Conservation (phyloP, 2,113 vertebrate species). For the Mixornis gularis region DNA sequence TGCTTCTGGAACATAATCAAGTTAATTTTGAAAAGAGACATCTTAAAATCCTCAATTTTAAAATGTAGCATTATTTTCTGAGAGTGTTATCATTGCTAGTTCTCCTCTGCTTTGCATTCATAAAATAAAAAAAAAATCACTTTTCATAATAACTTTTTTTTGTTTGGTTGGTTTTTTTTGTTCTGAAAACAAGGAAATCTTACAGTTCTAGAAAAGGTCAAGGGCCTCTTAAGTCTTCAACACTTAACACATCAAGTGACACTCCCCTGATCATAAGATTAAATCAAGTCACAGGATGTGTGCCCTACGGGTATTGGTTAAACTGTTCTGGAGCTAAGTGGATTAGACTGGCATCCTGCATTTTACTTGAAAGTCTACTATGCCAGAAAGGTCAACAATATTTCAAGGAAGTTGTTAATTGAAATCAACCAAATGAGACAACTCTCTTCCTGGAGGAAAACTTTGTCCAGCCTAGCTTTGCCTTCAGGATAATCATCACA, state of each 20-base stretch:
- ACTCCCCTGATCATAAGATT: conserved; percentile 60
- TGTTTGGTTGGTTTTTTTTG: not conserved
- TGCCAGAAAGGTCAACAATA: conserved; percentile 49
- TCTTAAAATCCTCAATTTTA: not conserved
- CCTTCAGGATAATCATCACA: not conserved
- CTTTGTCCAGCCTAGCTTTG: not conserved
- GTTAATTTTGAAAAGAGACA: not conserved
- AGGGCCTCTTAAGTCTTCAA: conserved; percentile 5
- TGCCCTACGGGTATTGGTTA: conserved; percentile 55
- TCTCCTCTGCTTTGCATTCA: not conserved
- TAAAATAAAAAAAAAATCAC: not conserved
- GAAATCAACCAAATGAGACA: conserved; percentile 61
- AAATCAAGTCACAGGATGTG: conserved; percentile 66
- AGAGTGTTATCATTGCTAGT: not conserved
- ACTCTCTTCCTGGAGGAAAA: conserved; percentile 33
- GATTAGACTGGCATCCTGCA: conserved; percentile 57
- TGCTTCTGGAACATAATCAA: not conserved
- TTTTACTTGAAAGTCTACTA: conserved; percentile 45
- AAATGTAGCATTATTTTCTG: not conserved
- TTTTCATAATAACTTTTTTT: not conserved
- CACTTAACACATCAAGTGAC: conserved; percentile 58
- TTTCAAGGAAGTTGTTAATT: conserved; percentile 63
- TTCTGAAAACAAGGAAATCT: conserved; percentile 4
- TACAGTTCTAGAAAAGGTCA: conserved; percentile 47
- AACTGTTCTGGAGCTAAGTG: conserved; percentile 58